Conservation (phyloP, 2,797 vertebrate species). For the Neosilurus hyrtlii region DNA sequence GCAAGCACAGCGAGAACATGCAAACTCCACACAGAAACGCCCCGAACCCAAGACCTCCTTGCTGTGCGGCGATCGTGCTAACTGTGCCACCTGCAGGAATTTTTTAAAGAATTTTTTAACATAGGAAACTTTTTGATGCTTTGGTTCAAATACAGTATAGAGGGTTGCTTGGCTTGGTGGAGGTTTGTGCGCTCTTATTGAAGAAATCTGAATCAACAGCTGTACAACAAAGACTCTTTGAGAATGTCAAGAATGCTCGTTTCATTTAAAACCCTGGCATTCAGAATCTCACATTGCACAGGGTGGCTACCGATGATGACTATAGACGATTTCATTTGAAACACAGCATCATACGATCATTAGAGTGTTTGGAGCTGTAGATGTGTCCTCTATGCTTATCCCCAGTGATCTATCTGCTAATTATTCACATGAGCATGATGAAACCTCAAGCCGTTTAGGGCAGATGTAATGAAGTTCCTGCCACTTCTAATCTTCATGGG, state of each 20-base stretch:
- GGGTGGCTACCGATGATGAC: neutral
- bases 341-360: constrained; percentile 25
- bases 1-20: no score
- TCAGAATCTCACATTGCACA: neutral
- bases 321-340: neutral
- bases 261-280: constrained; percentile 20
- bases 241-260: constrained; percentile 12
- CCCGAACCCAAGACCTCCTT: no score
- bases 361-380: constrained; percentile 19
- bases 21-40: no score
- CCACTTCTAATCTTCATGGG: constrained; percentile 34
- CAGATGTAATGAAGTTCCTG: constrained; percentile 47
- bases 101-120: no score
- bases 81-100: no score
- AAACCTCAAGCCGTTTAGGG: constrained; percentile 25
- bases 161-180: no score
- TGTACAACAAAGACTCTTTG: constrained; percentile 1
- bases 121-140: no score
- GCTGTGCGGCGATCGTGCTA: no score
- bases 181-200: neutral
- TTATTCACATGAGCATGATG: constrained; percentile 46
- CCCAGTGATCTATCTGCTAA: constrained; percentile 43
- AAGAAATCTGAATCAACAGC: neutral
- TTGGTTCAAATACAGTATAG: no score
- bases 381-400: constrained; percentile 31